These are phyloP conservation scores for Erpetoichthys calabaricus DNA, from an alignment of 2,797 vertebrate species.

Conservation along the genomic window DNA sequence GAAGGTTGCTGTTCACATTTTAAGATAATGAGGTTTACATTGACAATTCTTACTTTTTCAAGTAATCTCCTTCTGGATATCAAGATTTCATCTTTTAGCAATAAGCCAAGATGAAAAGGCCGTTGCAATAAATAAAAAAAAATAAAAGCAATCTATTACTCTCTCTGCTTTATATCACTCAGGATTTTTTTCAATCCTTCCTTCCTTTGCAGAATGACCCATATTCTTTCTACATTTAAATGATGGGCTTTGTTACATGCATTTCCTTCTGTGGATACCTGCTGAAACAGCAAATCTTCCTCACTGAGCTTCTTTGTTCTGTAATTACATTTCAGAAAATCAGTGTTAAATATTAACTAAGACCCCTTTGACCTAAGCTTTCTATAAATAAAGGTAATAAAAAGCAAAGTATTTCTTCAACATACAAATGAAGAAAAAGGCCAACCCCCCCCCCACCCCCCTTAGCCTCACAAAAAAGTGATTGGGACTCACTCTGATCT, in stretches of 20 bases:
- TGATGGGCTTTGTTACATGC: conserved; percentile 34
- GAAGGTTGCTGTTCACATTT: no score
- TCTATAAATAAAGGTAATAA: conserved; percentile 41
- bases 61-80: no score
- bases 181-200: no score
- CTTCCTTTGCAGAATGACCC: conserved; percentile 17
- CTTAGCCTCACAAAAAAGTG: conserved; percentile 19
- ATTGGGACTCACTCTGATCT: conserved; percentile 34
- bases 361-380: conserved; percentile 45
- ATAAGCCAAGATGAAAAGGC: no score
- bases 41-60: no score
- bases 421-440: conserved; percentile 25
- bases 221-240: conserved; percentile 34
- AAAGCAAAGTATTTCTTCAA: conserved; percentile 30
- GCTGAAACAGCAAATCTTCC: conserved; percentile 47
- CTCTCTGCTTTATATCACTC: no score
- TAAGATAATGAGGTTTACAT: no score
- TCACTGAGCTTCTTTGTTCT: conserved; percentile 40
- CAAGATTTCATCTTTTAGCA: no score
- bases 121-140: no score
- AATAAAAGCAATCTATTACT: no score
- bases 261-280: conserved; percentile 27
- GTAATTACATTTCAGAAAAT: conserved; percentile 44
- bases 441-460: conserved; percentile 24
- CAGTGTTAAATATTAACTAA: conserved; percentile 49